A percentile compares a stretch with the other conserved stretches of the same genome.
Conservation (phyloP, 2,888 invertebrate genomes). For the Archips xylosteana region DNA sequence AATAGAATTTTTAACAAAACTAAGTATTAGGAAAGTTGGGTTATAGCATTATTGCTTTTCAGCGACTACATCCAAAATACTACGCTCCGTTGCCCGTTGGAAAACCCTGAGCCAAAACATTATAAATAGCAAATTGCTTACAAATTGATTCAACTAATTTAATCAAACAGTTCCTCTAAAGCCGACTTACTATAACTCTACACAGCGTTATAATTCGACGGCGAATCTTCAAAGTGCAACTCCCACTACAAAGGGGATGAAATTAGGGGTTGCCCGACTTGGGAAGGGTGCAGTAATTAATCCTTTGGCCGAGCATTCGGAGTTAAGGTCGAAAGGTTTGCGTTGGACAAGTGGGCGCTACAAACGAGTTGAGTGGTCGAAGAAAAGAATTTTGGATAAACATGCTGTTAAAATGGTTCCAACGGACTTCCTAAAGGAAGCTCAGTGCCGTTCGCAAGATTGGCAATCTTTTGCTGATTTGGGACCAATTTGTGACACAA, state of each 20-base stretch:
- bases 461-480: no score
- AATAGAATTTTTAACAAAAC: no score
- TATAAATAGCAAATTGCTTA: constrained; percentile 4
- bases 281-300: constrained; percentile 33
- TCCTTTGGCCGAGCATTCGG: constrained; percentile 31
- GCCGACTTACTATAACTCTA: constrained; percentile 36
- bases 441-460: no score
- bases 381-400: no score
- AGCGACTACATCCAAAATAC: neutral
- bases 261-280: constrained; percentile 34
- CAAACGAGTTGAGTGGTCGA: no score
- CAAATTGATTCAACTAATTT: constrained; percentile 29
- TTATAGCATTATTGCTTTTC: no score
- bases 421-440: no score
- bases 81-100: no score
- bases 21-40: no score
- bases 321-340: constrained; percentile 12
- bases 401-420: no score
- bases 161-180: constrained; percentile 38
- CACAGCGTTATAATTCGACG: constrained; percentile 32
- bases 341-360: neutral
- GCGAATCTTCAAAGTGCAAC: constrained; percentile 41
- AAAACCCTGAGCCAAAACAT: neutral
- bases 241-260: constrained; percentile 39
- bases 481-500: no score